Conservation (phyloP, 1,140 invertebrate genomes). For the Lutraria rhynchaena region DNA sequence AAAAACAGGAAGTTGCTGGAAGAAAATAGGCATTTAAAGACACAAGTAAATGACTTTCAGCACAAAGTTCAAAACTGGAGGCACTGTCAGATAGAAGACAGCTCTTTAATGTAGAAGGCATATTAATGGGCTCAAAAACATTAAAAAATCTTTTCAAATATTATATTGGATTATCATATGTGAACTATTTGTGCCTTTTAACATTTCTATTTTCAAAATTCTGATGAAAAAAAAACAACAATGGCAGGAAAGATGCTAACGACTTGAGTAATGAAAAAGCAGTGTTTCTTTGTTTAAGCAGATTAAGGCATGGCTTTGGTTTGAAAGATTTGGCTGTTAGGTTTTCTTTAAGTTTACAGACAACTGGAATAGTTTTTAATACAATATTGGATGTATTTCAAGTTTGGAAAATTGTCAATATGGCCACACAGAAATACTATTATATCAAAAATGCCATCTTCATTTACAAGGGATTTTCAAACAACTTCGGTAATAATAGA, state of each 20-base stretch:
- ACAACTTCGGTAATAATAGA: constrained; percentile 13
- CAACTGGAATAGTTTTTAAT: constrained; percentile 57
- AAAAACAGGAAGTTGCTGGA: too few species aligned
- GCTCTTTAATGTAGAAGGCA: constrained; percentile 10
- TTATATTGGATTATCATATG: constrained; percentile 32
- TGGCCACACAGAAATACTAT: constrained; percentile 8
- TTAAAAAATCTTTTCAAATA: constrained; percentile 25
- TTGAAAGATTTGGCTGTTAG: too few species aligned
- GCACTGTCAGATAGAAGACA: too few species aligned
- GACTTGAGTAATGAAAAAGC: constrained; percentile 37
- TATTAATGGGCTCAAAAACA: constrained; percentile 13
- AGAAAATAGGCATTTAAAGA: background rate
- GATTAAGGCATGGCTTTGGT: too few species aligned
- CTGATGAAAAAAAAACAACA: background rate
- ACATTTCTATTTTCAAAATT: constrained; percentile 6
- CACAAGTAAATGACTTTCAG: too few species aligned
- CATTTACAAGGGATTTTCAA: constrained; percentile 34
- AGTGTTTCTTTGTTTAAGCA: too few species aligned
- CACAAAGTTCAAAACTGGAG: too few species aligned
- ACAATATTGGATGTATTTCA: constrained; percentile 54
- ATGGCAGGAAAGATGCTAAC: constrained; percentile 20
- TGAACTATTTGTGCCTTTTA: background rate
- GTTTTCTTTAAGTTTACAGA: constrained; percentile 50
- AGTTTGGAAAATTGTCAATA: constrained; percentile 23
- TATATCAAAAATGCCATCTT: constrained; percentile 11